Percentiles rank a stretch among this genome's conserved stretches.
phyloP scores from a whole-genome alignment of 2,888 invertebrate species.

The Cinara cedri region DNA sequence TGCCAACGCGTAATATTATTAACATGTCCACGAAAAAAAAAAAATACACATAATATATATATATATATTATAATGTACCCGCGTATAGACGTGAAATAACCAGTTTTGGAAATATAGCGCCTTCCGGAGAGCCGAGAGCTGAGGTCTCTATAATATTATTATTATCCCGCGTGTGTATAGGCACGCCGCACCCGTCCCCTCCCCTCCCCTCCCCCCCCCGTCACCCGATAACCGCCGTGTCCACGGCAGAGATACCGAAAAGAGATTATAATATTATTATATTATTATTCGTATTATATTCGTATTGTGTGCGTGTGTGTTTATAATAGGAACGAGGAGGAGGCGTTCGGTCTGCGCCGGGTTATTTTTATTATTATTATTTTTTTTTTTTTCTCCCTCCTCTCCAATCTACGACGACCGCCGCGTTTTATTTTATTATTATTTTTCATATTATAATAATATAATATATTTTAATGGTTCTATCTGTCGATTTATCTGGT shows the following conservation, averaged over 20 bases:
- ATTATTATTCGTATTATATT: conserved; percentile 15
- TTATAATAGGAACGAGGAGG: background rate
- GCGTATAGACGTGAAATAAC: conserved; percentile 32
- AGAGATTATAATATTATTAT: conserved; percentile 52
- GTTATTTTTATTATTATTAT: conserved; percentile 47
- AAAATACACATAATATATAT: background rate
- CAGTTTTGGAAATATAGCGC: conserved; percentile 51
- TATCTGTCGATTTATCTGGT: conserved; percentile 56
- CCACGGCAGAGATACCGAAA: conserved; percentile 48
- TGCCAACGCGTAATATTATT: conserved; percentile 50
- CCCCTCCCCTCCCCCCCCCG: background rate
- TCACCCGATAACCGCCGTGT: background rate
- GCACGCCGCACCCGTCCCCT: background rate
- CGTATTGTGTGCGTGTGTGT: conserved; percentile 6
- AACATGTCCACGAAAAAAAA: conserved; percentile 54
- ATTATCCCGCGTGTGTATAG: background rate
- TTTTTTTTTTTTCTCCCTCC: conserved; percentile 10
- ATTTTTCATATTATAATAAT: background rate
- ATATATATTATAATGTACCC: too few relatives aligned
- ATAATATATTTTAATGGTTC: conserved; percentile 41
- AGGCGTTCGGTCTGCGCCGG: conserved; percentile 47
- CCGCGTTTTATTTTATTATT: conserved; percentile 51
- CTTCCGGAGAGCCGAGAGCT: conserved; percentile 43
- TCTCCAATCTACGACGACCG: background rate
- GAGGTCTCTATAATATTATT: too few relatives aligned